These are phyloP conservation scores for Melanchra persicariae DNA, from an alignment of 2,888 invertebrate species.

Conservation along the genomic window DNA sequence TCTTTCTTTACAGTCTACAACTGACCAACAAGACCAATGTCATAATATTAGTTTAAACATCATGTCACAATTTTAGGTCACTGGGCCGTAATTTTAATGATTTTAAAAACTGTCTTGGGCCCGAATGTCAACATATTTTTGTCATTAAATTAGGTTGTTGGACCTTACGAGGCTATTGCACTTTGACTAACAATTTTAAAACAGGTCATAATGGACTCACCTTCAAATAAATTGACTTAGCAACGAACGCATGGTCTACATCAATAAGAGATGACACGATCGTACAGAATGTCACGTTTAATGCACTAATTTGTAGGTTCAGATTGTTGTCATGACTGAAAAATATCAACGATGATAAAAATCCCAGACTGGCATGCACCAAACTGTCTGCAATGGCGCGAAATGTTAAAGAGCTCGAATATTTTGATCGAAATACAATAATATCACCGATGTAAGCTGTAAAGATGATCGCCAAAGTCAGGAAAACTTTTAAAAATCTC, in stretches of 20 bases:
- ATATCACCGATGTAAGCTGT: conserved; percentile 80
- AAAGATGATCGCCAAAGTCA: conserved; percentile 72
- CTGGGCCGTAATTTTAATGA: too few species aligned
- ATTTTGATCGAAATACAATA: conserved; percentile 82
- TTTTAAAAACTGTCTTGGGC: too few species aligned
- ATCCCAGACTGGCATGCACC: conserved; percentile 80
- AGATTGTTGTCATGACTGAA: conserved; percentile 75
- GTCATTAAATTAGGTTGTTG: too few species aligned
- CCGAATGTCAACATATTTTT: too few species aligned
- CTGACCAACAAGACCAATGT: too few species aligned
- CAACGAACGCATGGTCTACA: conserved; percentile 84
- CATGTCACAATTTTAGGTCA: too few species aligned
- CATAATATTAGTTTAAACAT: too few species aligned
- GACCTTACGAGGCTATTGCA: too few species aligned
- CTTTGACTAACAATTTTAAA: neutral
- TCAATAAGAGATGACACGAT: conserved; percentile 81
- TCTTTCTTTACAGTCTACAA: too few species aligned
- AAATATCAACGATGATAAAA: conserved; percentile 79
- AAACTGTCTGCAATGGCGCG: conserved; percentile 79
- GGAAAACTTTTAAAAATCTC: conserved; percentile 73
- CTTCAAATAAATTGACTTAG: conserved; percentile 82
- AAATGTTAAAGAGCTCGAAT: conserved; percentile 75
- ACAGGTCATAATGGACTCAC: conserved; percentile 66
- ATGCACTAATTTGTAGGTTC: conserved; percentile 65
- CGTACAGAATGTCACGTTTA: conserved; percentile 79